Conservation (phyloP, 2,888 invertebrate genomes). For the Dryomyza anilis region DNA sequence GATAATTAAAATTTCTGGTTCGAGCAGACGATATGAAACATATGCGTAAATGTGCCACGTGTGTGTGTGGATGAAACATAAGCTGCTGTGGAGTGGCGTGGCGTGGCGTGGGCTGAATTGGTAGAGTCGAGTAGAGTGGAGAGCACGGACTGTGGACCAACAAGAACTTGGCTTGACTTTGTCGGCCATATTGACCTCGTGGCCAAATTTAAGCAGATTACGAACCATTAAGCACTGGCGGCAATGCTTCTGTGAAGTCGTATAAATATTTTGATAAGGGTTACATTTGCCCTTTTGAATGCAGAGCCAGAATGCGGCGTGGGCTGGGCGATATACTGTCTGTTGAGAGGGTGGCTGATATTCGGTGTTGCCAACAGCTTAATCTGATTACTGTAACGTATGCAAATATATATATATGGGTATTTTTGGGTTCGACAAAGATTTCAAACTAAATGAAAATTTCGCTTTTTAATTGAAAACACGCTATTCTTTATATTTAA, state of each 20-base stretch:
- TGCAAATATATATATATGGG: not conserved
- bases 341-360: not conserved
- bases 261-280: constrained; percentile 55
- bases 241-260: constrained; percentile 48
- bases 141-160: not conserved
- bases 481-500: too few relatives aligned
- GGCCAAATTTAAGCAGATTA: constrained; percentile 50
- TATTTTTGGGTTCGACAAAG: not conserved
- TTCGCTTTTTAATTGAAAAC: too few relatives aligned
- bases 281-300: not conserved
- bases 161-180: not conserved
- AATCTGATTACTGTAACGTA: not conserved
- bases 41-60: not conserved
- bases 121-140: too few relatives aligned
- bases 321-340: not conserved
- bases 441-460: not conserved
- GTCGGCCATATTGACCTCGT: not conserved
- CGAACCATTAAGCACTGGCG: constrained; percentile 53
- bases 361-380: not conserved
- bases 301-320: too few relatives aligned
- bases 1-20: constrained; percentile 12
- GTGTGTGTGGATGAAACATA: not conserved
- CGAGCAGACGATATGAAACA: too few relatives aligned
- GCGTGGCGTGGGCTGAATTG: too few relatives aligned
- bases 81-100: too few relatives aligned